Evolutionary conservation across 2,888 invertebrate species (phyloP).

Genomic region (Sceliomorpha sp.): DNA sequence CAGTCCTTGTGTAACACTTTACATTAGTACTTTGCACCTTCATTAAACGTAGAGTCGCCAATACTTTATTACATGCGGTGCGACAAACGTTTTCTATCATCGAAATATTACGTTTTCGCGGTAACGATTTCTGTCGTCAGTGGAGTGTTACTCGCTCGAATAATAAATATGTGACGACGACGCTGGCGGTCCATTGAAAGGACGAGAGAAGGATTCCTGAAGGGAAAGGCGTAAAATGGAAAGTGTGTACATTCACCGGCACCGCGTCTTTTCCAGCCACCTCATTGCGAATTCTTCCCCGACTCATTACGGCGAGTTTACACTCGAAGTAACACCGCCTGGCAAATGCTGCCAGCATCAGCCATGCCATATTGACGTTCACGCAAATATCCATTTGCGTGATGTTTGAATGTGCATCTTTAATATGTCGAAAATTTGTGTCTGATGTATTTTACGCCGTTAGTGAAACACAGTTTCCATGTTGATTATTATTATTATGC

Average conservation of each 20-base stretch:
- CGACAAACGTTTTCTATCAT: constrained; percentile 2
- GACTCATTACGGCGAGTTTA: constrained; percentile 69
- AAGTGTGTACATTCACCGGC: constrained; percentile 60
- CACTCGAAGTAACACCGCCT: constrained; percentile 62
- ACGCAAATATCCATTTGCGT: constrained; percentile 2
- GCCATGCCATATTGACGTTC: constrained; percentile 7
- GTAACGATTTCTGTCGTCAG: constrained; percentile 33
- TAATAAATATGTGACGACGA: constrained; percentile 36
- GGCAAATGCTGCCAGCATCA: constrained; percentile 14
- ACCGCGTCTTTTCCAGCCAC: constrained; percentile 54
- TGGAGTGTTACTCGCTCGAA: constrained; percentile 27
- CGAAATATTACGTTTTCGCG: constrained; percentile 16
- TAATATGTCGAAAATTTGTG: constrained; percentile 12
- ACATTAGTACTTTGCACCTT: too few species aligned
- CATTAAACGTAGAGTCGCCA: too few species aligned
- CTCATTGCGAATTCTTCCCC: constrained; percentile 69
- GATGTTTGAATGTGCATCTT: constrained; percentile 6
- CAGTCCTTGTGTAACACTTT: too few species aligned
- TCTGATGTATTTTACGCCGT: too few species aligned
- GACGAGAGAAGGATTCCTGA: constrained; percentile 61
- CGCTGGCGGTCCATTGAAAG: constrained; percentile 59
- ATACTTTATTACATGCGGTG: too few species aligned
- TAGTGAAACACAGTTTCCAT: too few species aligned
- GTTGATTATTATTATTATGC: too few species aligned
- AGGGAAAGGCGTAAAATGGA: constrained; percentile 64